Evolutionary conservation across 2,888 invertebrate species (phyloP), one percentile per base, ranked within the genome.

Genomic region (Microdon myrmicae): DNA sequence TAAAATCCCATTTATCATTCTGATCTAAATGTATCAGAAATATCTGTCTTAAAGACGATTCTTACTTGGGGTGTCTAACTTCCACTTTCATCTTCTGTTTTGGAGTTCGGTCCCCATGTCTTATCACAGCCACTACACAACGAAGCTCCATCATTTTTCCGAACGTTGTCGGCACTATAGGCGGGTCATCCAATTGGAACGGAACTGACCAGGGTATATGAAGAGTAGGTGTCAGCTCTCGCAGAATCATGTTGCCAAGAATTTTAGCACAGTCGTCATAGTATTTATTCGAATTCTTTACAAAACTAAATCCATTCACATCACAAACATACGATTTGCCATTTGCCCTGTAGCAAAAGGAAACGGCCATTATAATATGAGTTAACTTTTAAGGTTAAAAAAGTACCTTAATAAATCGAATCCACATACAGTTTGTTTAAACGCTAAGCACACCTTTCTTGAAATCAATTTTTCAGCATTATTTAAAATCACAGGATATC

Each of bases 21-120:
- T 16, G 9, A 3, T 13, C 2, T 1, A 20, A 8, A n/a, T 10
- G 8, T 23, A 2, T 5, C 2, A 3, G 1, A 16, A 29, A 16
- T 1, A 9, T 13, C 7, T 5, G 5, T 23, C 8, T 45, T 8
- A 1, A 14, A 39, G 3, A 25, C 26, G 6, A 22, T 1, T 6
- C 73, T 70, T 80, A 93, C 92, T 94, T 94, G 2, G 90, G 92
- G 85, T 97, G 96, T 41, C 96, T 85, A 8, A 97, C 97, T 85
- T 97, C 97, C 69, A 98, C 97, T 81, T 99, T 99, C 98, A 99
- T 99, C 82, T 99, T 99, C 82, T 99, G 99, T 78, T 99, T 99
- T 0, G 99, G 99, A 8, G 99, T 99, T 68, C 99, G 84, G 80
- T 99, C 99, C 0, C 99, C 99, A 75, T 99, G 99, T 55, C 99